These are phyloP conservation scores for Drosophila punjabiensis DNA, from an alignment of 1,140 invertebrate species.

Conservation along the genomic window DNA sequence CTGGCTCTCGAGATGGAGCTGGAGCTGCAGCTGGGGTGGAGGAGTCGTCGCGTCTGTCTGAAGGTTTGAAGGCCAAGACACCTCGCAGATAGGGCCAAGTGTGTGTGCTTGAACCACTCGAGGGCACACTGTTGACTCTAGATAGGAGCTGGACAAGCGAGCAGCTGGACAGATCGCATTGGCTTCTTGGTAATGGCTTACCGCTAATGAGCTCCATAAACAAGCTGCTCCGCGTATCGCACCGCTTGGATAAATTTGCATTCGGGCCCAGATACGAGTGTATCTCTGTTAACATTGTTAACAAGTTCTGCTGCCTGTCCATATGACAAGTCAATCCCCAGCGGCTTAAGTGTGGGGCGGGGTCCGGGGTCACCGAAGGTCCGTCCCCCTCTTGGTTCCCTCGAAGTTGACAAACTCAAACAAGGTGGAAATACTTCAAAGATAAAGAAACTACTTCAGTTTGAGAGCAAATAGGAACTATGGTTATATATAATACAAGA, in stretches of 20 bases:
- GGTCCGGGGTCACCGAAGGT: slow-evolving; percentile 34
- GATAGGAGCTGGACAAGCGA: slow-evolving; percentile 51
- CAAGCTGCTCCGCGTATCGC: slow-evolving; percentile 54
- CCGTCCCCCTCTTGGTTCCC: neutral
- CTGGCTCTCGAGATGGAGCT: neutral
- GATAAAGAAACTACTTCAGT: slow-evolving; percentile 6
- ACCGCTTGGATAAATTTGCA: slow-evolving; percentile 75
- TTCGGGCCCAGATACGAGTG: slow-evolving; percentile 50
- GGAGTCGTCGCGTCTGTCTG: slow-evolving; percentile 35
- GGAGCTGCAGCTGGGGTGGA: neutral
- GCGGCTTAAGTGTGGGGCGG: neutral
- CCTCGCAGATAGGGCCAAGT: slow-evolving; percentile 50
- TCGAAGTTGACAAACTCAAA: slow-evolving; percentile 3
- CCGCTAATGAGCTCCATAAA: slow-evolving; percentile 78
- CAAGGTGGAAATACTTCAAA: neutral
- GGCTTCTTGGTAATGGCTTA: slow-evolving; percentile 68
- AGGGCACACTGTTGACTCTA: slow-evolving; percentile 63
- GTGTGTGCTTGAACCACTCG: slow-evolving; percentile 18
- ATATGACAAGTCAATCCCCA: slow-evolving; percentile 61
- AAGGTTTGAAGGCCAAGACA: slow-evolving; percentile 71
- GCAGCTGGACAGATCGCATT: slow-evolving; percentile 30
- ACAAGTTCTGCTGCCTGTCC: slow-evolving; percentile 43
- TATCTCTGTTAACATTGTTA: slow-evolving; percentile 65
- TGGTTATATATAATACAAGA: neutral
- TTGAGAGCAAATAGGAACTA: neutral